phyloP scores from a whole-genome alignment of 2,797 vertebrate species.

The Sebastes flavidus region DNA sequence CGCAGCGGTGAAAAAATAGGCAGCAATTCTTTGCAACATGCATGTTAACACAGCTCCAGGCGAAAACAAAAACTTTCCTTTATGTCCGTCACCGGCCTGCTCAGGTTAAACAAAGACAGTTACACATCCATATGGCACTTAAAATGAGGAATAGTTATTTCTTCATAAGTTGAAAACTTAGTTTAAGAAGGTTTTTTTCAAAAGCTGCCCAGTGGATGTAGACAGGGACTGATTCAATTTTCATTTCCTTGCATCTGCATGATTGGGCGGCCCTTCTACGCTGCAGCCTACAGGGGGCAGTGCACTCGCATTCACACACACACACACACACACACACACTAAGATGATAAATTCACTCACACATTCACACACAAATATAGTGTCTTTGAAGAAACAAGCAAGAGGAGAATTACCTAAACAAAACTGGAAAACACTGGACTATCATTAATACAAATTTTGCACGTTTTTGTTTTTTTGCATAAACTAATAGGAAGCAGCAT shows the following conservation, averaged over 20 bases:
- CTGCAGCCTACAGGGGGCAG: constrained; percentile 61
- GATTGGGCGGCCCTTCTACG: constrained; percentile 25
- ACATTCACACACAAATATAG: constrained; percentile 44
- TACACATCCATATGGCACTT: constrained; percentile 70
- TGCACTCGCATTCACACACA: constrained; percentile 20
- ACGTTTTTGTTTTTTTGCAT: constrained; percentile 63
- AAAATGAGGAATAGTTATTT: constrained; percentile 5
- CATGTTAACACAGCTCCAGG: constrained; percentile 7
- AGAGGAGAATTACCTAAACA: constrained; percentile 17
- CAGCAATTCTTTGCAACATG: constrained; percentile 30
- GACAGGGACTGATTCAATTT: constrained; percentile 4
- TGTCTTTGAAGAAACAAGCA: constrained; percentile 54
- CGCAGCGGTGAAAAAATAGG: background rate
- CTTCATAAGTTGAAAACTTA: constrained; percentile 10
- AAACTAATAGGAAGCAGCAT: constrained; percentile 74
- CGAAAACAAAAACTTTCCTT: background rate
- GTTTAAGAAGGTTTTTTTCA: background rate
- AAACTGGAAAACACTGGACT: constrained; percentile 62
- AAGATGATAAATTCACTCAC: constrained; percentile 22
- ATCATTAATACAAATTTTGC: constrained; percentile 59
- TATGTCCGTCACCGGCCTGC: background rate
- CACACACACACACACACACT: background rate
- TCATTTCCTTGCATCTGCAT: background rate
- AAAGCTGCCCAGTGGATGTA: constrained; percentile 3
- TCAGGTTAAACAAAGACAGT: constrained; percentile 18